These are phyloP conservation scores for Hydrozoanthus gracilis DNA, from an alignment of 92 coral and sea anemone species.

Conservation along the genomic window DNA sequence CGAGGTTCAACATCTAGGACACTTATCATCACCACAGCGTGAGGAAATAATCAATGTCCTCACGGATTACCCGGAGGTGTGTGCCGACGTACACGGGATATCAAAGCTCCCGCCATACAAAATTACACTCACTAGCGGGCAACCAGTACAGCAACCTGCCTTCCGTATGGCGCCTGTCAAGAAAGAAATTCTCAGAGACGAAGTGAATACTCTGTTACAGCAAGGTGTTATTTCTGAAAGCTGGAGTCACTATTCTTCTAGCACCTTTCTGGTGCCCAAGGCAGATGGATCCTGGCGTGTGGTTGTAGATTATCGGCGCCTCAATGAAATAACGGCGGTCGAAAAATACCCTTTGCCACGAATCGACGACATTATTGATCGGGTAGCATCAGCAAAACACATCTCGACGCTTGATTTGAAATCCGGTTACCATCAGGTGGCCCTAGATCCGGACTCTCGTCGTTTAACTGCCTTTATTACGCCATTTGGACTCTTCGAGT, in stretches of 20 bases:
- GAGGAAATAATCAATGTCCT: not conserved
- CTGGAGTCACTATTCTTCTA: not conserved
- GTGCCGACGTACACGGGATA: not conserved
- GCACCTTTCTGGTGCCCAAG: slow-evolving; percentile 9
- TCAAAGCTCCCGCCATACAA: not conserved
- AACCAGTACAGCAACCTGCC: slow-evolving; percentile 14
- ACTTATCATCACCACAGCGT: not conserved
- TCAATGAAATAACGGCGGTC: not conserved
- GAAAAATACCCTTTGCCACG: not conserved
- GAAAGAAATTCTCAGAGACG: slow-evolving; percentile 6
- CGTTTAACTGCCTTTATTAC: not conserved
- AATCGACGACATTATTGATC: not conserved
- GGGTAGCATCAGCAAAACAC: not conserved
- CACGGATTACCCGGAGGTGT: not conserved
- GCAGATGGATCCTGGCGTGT: not conserved
- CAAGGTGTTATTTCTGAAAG: not conserved
- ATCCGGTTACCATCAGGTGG: slow-evolving; percentile 22
- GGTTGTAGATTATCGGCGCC: not conserved
- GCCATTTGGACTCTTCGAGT: no score
- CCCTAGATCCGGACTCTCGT: not conserved
- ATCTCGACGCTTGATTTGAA: slow-evolving; percentile 17
- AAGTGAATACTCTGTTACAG: not conserved
- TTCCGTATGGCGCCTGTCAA: not conserved
- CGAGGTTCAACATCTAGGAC: slow-evolving; percentile 17
- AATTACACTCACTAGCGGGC: not conserved